These are phyloP conservation scores for Papilio xuthus DNA, from an alignment of 1,140 invertebrate species.

Conservation along the genomic window DNA sequence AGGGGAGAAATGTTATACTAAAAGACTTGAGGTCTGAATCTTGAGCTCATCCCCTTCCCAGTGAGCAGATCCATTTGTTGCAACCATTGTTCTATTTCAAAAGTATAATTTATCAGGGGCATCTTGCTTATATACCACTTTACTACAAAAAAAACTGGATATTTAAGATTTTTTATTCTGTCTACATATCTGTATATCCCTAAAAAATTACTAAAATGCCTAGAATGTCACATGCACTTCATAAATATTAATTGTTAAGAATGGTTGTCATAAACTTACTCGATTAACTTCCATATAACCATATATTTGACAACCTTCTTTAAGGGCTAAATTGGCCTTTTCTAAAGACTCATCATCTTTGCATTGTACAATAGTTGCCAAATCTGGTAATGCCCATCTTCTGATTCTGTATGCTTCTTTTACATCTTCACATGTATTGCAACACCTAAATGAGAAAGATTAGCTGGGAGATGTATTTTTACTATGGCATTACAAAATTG, in stretches of 20 bases:
- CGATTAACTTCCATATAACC: conserved; percentile 97
- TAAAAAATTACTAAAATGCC: neutral
- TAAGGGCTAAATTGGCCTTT: conserved; percentile 88
- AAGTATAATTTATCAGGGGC: neutral
- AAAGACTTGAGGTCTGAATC: no score
- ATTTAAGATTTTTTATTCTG: neutral
- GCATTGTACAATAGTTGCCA: conserved; percentile 93
- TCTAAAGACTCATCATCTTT: conserved; percentile 89
- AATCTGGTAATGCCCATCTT: conserved; percentile 92
- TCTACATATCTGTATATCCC: neutral
- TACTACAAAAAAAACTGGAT: neutral
- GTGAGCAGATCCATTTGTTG: neutral
- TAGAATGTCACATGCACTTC: neutral
- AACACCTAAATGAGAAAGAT: conserved; percentile 85
- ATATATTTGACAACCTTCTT: conserved; percentile 96
- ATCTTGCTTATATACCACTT: neutral
- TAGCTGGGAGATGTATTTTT: neutral
- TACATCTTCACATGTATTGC: conserved; percentile 98
- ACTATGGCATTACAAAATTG: neutral
- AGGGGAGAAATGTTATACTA: neutral
- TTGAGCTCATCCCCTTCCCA: neutral
- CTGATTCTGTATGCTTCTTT: conserved; percentile 94
- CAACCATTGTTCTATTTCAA: neutral
- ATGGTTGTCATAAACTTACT: conserved; percentile 78
- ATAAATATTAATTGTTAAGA: neutral